These are phyloP conservation scores for Drosophila tripunctata DNA, from an alignment of 2,888 invertebrate genomes.

Conservation along the genomic window DNA sequence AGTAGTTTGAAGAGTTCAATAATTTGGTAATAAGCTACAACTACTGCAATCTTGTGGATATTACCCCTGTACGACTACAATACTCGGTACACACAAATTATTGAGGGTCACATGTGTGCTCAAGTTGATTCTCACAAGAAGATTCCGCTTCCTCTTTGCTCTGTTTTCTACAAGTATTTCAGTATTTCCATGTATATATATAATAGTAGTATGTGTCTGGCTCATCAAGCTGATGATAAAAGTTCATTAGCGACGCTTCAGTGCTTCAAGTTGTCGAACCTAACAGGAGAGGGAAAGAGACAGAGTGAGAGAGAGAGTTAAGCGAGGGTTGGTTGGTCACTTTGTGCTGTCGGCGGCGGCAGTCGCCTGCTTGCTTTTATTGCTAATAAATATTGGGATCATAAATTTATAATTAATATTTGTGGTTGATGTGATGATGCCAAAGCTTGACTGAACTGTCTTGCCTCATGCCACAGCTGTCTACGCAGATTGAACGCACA, in stretches of 20 bases:
- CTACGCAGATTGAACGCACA: conserved; percentile 4
- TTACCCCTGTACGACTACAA: background rate
- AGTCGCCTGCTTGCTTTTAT: conserved; percentile 70
- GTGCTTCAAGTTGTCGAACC: conserved; percentile 42
- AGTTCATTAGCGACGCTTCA: conserved; percentile 75
- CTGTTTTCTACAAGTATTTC: too few relatives aligned
- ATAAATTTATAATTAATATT: conserved; percentile 78
- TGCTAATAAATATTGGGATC: conserved; percentile 70
- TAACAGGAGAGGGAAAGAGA: background rate
- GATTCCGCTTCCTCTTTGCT: background rate
- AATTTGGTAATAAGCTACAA: background rate
- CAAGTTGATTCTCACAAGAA: conserved; percentile 1
- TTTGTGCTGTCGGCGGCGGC: conserved; percentile 13
- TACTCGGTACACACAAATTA: background rate
- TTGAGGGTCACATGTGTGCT: conserved; percentile 2
- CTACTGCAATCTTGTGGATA: background rate
- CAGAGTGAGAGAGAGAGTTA: background rate
- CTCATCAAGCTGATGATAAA: conserved; percentile 59
- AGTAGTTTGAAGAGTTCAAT: background rate
- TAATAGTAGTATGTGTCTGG: conserved; percentile 10
- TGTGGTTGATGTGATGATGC: conserved; percentile 24
- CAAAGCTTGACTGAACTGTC: background rate
- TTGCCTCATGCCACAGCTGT: conserved; percentile 8
- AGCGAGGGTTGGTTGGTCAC: conserved; percentile 35
- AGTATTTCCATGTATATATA: too few relatives aligned